Conservation (phyloP, 2,888 invertebrate genomes). For the Pachydiplax longipennis region DNA sequence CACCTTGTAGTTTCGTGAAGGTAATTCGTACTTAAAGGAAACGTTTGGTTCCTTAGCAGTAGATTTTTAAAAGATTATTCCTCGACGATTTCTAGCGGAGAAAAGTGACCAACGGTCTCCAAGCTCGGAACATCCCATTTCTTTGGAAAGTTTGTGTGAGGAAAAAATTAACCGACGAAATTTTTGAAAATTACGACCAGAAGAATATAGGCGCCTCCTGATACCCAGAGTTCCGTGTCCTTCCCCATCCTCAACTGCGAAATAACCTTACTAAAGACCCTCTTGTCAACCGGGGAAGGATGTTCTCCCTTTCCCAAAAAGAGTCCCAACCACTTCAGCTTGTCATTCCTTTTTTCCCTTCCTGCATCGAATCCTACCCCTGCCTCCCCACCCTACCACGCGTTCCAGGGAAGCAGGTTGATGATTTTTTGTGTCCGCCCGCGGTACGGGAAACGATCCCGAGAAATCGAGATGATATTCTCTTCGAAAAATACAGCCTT, state of each 20-base stretch:
- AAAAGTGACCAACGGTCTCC: too few relatives aligned
- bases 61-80: too few relatives aligned
- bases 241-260: not conserved
- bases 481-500: not conserved
- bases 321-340: not conserved
- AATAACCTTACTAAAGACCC: not conserved
- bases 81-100: too few relatives aligned
- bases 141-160: not conserved
- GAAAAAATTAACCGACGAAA: not conserved
- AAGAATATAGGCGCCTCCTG: not conserved
- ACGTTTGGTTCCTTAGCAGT: too few relatives aligned
- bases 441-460: not conserved
- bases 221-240: not conserved
- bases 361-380: not conserved
- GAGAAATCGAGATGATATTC: constrained; percentile 1
- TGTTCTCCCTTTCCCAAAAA: not conserved
- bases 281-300: not conserved
- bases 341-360: not conserved
- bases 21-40: too few relatives aligned
- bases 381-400: not conserved
- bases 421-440: not conserved
- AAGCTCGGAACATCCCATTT: not conserved
- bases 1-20: too few relatives aligned
- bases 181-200: not conserved
- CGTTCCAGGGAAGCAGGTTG: not conserved